Conservation (phyloP, 2,113 vertebrate genomes). For the Hippotragus niger region DNA sequence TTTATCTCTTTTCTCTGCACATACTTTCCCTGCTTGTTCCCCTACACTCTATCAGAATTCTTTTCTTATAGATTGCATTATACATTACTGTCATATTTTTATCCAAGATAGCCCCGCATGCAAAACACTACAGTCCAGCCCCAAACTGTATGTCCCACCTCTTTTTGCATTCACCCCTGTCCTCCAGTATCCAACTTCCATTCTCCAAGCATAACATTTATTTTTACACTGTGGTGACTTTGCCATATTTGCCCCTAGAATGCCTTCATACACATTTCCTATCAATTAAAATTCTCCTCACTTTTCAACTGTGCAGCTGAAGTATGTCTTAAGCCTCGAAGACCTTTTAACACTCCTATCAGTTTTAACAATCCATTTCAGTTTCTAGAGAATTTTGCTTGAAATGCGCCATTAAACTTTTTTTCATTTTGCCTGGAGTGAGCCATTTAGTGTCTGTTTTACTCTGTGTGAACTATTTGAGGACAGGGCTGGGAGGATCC, state of each 20-base stretch:
- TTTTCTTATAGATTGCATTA: neutral
- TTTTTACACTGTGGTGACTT: neutral
- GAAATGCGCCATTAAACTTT: neutral
- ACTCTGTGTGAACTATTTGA: neutral
- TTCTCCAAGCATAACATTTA: neutral
- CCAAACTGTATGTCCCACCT: neutral
- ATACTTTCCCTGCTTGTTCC: neutral
- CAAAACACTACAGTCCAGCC: neutral
- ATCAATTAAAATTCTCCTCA: neutral
- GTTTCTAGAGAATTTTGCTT: neutral
- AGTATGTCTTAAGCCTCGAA: neutral
- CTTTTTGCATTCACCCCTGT: neutral
- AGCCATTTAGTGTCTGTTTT: neutral
- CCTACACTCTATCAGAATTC: accelerated
- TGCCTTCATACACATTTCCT: neutral
- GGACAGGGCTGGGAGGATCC: neutral
- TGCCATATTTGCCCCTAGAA: neutral
- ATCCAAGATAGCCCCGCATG: accelerated
- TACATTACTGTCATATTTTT: neutral
- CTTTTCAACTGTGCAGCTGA: neutral
- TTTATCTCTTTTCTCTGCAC: neutral
- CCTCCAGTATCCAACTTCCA: neutral
- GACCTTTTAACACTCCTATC: neutral
- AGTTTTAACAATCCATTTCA: neutral
- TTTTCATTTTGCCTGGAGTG: neutral